Evolutionary conservation across 2,797 vertebrate genomes (phyloP).

Genomic region (Enteromius anoplus): DNA sequence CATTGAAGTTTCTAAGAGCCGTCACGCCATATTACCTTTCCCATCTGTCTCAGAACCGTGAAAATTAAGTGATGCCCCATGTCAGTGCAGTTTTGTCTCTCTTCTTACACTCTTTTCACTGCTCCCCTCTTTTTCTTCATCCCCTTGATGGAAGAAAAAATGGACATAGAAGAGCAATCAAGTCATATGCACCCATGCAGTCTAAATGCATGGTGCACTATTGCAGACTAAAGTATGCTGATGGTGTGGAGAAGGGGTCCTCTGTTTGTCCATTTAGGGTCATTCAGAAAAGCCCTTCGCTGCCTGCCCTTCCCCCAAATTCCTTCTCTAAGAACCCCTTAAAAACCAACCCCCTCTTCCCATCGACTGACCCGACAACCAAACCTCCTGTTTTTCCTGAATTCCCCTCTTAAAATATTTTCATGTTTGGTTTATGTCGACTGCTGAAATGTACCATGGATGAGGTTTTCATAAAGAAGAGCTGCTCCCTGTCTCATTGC

Average conservation of each 20-base stretch:
- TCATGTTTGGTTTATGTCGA: constrained; percentile 62
- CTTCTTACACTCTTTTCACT: constrained; percentile 72
- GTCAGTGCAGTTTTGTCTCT: constrained; percentile 90
- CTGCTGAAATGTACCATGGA: constrained; percentile 33
- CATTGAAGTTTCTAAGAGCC: constrained; percentile 91
- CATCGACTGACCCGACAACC: constrained; percentile 1
- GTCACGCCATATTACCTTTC: constrained; percentile 96
- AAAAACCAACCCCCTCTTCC: constrained; percentile 51
- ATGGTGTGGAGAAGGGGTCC: constrained; percentile 8
- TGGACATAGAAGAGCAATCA: constrained; percentile 16
- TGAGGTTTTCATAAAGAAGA: constrained; percentile 18
- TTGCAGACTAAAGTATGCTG: not conserved
- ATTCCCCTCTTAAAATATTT: constrained; percentile 54
- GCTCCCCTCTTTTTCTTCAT: constrained; percentile 71
- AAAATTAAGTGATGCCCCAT: constrained; percentile 99
- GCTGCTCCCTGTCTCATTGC: not conserved
- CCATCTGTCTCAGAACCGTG: constrained; percentile 97
- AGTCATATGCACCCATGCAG: constrained; percentile 18
- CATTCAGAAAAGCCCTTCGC: constrained; percentile 59
- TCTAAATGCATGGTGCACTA: not conserved
- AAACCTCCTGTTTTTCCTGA: constrained; percentile 55
- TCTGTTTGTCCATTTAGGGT: constrained; percentile 25
- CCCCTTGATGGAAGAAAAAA: constrained; percentile 23
- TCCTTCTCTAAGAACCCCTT: constrained; percentile 57
- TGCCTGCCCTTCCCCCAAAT: constrained; percentile 61